A percentile compares a stretch with the other conserved stretches of the same genome.
These are phyloP conservation scores for Campodea augens DNA, from an alignment of 1,140 invertebrate species.

Conservation along the genomic window DNA sequence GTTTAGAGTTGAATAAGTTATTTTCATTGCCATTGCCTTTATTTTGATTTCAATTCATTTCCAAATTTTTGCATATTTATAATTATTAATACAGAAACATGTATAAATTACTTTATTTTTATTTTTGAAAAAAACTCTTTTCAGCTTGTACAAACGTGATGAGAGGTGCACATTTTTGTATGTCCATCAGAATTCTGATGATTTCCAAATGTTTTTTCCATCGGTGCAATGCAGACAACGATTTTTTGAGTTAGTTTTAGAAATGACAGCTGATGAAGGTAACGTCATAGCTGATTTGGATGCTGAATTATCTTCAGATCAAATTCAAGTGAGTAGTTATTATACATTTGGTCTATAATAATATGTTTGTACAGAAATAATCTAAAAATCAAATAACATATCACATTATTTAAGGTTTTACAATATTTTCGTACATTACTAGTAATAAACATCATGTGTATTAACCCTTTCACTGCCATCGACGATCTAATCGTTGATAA, in stretches of 20 bases:
- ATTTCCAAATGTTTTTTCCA: slow-evolving; percentile 97
- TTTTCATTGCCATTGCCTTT: no score
- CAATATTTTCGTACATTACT: no score
- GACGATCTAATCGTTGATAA: no score
- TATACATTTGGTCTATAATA: neutral
- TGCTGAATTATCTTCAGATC: slow-evolving; percentile 42
- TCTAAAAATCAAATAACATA: no score
- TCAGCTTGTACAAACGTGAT: slow-evolving; percentile 82
- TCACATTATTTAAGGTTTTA: no score
- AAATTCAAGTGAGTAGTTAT: slow-evolving; percentile 35
- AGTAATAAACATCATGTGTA: no score
- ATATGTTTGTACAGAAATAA: no score
- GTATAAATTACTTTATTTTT: slow-evolving; percentile 11
- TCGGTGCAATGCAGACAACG: slow-evolving; percentile 62
- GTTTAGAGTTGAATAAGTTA: no score
- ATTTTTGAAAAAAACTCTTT: no score
- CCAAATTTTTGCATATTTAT: no score
- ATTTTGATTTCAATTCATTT: no score
- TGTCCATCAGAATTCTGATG: slow-evolving; percentile 93
- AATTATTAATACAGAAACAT: neutral
- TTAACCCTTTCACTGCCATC: no score
- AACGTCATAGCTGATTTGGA: slow-evolving; percentile 67
- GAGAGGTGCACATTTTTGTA: slow-evolving; percentile 91
- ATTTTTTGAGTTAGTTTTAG: slow-evolving; percentile 58
- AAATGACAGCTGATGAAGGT: slow-evolving; percentile 69